phyloP scores from a whole-genome alignment of 2,888 invertebrate genomes.

The Mystacides longicornis region DNA sequence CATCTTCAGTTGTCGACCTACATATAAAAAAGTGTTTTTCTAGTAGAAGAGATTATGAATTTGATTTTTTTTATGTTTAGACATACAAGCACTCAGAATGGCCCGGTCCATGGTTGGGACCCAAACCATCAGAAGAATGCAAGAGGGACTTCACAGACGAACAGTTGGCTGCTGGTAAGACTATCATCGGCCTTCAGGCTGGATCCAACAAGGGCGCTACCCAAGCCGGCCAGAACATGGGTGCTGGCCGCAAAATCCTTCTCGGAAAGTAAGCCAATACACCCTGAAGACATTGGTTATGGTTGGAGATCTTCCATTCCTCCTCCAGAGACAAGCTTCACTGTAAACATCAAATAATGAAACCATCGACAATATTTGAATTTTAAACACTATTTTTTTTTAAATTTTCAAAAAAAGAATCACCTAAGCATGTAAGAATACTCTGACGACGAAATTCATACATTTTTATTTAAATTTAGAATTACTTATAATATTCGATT shows the following conservation, averaged over 20 bases:
- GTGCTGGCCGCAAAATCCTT: conserved; percentile 84
- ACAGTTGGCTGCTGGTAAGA: conserved; percentile 80
- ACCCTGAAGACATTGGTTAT: neutral
- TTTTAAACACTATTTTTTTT: no score
- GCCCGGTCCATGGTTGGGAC: conserved; percentile 84
- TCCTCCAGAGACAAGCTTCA: neutral
- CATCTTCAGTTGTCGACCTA: no score
- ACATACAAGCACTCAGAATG: conserved; percentile 80
- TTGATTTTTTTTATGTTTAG: conserved; percentile 37
- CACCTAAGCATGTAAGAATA: no score
- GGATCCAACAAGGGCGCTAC: conserved; percentile 95
- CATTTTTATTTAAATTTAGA: no score
- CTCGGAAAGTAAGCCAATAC: conserved; percentile 67
- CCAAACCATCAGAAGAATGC: conserved; percentile 90
- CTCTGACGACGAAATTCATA: no score
- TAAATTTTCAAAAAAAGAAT: no score
- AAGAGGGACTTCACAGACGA: conserved; percentile 92
- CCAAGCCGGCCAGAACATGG: conserved; percentile 85
- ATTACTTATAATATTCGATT: no score
- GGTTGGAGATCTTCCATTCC: neutral
- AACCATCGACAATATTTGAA: no score
- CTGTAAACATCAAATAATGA: no score
- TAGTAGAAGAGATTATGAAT: no score
- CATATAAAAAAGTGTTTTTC: no score
- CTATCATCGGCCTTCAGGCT: conserved; percentile 88